Evolutionary conservation across 2,888 invertebrate genomes (phyloP).

Genomic region (Bombylius major): DNA sequence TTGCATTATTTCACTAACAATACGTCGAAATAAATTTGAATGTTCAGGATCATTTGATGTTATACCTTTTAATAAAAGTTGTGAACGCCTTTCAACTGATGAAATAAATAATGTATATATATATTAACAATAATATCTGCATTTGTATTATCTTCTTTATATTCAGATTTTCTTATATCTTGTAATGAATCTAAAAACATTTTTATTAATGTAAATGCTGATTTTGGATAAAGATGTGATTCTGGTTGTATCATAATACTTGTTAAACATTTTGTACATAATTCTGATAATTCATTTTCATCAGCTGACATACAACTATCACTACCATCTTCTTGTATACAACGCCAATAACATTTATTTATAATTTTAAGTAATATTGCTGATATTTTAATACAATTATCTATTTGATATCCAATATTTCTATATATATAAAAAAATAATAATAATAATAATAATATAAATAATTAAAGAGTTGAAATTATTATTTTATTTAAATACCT

Average conservation of each 20-base stretch:
- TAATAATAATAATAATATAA: no score
- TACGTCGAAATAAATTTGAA: no score
- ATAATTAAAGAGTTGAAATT: no score
- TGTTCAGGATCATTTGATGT: no score
- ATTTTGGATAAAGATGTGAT: slow-evolving; percentile 45
- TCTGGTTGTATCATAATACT: slow-evolving; percentile 44
- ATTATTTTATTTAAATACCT: slow-evolving; percentile 8
- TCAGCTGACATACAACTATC: slow-evolving; percentile 41
- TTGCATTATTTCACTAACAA: no score
- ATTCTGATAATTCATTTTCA: slow-evolving; percentile 46
- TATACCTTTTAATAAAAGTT: no score
- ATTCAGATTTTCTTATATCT: slow-evolving; percentile 41
- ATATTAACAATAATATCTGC: slow-evolving; percentile 53
- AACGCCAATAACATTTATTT: slow-evolving; percentile 37
- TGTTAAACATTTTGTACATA: slow-evolving; percentile 48
- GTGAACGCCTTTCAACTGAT: no score
- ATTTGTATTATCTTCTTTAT: slow-evolving; percentile 36
- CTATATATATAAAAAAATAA: slow-evolving; percentile 13
- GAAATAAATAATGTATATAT: no score
- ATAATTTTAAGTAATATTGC: slow-evolving; percentile 35
- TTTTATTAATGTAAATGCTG: slow-evolving; percentile 45
- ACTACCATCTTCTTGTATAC: slow-evolving; percentile 34
- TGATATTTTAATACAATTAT: slow-evolving; percentile 30
- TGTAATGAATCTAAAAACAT: slow-evolving; percentile 46
- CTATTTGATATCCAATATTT: slow-evolving; percentile 31